These are phyloP conservation scores for Bos taurus DNA, from an alignment of 2,113 vertebrate genomes.

Conservation along the genomic window ARS-UCD2.0 NC_037336.1:34764001-34764500, in stretches of 20 bases:
- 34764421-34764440: neutral
- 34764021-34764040: neutral
- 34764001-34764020: neutral
- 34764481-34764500: too few species aligned
- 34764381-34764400: neutral
- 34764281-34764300: neutral
- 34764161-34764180: neutral
- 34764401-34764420: neutral
- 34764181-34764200: neutral
- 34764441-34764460: too few species aligned
- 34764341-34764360: neutral
- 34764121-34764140: neutral
- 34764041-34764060: neutral
- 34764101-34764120: neutral
- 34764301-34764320: neutral
- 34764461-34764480: too few species aligned
- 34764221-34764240: neutral
- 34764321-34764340: neutral
- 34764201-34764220: neutral
- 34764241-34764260: neutral
- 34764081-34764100: neutral
- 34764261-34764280: neutral
- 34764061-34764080: neutral
- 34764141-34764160: neutral
- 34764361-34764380: neutral